Conservation (phyloP, 2,888 invertebrate genomes). For the Torymus texanus region DNA sequence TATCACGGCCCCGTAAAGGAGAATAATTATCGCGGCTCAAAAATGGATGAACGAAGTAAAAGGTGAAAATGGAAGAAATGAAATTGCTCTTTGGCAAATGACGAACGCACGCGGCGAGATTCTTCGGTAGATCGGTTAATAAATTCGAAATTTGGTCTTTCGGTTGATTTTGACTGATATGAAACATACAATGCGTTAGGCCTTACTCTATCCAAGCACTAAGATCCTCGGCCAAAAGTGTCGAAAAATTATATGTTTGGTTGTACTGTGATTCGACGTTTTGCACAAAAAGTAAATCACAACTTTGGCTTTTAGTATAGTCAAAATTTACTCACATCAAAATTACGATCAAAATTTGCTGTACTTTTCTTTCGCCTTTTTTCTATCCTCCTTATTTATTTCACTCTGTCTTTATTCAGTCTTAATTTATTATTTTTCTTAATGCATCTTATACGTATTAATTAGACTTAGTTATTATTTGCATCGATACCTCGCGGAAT, state of each 20-base stretch:
- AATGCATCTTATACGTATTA: conserved; percentile 19
- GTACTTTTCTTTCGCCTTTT: conserved; percentile 15
- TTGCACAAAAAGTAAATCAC: conserved; percentile 20
- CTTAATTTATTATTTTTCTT: conserved; percentile 14
- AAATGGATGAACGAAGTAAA: not conserved
- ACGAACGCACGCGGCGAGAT: conserved; percentile 54
- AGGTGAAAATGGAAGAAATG: not conserved
- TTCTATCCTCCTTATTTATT: conserved; percentile 23
- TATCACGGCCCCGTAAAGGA: conserved; percentile 49
- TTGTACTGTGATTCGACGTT: conserved; percentile 32
- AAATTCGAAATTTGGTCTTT: conserved; percentile 41
- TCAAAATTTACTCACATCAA: conserved; percentile 52
- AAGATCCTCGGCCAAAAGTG: conserved; percentile 64
- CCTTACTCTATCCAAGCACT: conserved; percentile 73
- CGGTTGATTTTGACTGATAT: conserved; percentile 7
- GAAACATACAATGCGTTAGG: conserved; percentile 61
- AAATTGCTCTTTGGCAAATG: not conserved
- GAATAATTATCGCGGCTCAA: conserved; percentile 7
- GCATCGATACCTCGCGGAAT: conserved; percentile 47
- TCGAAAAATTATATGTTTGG: conserved; percentile 60
- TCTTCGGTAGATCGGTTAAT: conserved; percentile 51
- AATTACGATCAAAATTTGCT: conserved; percentile 52
- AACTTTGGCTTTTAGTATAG: conserved; percentile 34
- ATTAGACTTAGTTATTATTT: conserved; percentile 44
- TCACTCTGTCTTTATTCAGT: conserved; percentile 4